Percentiles rank a stretch among this genome's conserved stretches.
Evolutionary conservation across 2,797 vertebrate species (phyloP).

Genomic region (Artibeus lituratus): DNA sequence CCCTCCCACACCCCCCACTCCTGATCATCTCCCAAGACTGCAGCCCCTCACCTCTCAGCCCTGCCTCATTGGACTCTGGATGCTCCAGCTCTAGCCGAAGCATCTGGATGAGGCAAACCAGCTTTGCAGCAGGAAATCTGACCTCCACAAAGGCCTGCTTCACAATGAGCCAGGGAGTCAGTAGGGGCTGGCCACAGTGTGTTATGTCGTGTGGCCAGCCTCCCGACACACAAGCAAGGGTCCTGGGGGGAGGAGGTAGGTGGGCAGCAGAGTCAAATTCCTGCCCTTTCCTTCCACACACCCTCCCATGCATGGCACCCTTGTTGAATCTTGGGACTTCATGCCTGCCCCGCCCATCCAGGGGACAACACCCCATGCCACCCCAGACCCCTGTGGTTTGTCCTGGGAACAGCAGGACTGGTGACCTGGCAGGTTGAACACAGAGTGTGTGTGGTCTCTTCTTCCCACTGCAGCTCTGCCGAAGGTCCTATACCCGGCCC

Average conservation of each 20-base stretch:
- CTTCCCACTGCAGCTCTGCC: background rate
- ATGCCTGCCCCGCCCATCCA: background rate
- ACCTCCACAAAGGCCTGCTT: background rate
- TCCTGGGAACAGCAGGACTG: background rate
- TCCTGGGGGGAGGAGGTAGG: background rate
- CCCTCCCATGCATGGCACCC: background rate
- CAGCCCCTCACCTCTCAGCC: background rate
- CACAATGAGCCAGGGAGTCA: background rate
- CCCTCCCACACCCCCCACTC: too few species aligned
- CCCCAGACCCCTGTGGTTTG: background rate
- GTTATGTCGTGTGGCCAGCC: background rate
- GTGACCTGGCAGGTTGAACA: background rate
- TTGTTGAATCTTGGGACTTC: background rate
- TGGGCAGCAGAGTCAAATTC: background rate
- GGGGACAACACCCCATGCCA: background rate
- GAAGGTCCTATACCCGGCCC: background rate
- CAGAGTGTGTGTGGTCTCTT: background rate
- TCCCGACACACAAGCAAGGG: background rate
- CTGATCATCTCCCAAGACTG: background rate
- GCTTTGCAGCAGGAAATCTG: background rate
- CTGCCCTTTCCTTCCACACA: background rate
- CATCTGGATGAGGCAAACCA: background rate
- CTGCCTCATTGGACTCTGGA: background rate
- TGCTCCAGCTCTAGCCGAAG: background rate
- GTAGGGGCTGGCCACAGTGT: background rate